phyloP scores from a whole-genome alignment of 2,888 invertebrate species.

The Mythimna loreyi region DNA sequence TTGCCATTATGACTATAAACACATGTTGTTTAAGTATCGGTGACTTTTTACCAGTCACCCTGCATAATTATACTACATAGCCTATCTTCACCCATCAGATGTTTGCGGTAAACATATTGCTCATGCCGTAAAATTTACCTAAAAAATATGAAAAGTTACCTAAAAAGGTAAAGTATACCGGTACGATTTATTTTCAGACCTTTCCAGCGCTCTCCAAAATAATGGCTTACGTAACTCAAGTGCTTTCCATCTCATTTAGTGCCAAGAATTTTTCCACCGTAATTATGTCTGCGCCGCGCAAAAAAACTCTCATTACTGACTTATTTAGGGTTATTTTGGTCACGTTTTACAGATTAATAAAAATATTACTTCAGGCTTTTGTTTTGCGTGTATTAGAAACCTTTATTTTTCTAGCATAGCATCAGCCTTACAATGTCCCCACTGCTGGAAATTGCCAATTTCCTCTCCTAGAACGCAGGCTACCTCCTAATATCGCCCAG shows the following conservation, averaged over 20 bases:
- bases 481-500: no score
- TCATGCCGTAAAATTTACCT: not conserved
- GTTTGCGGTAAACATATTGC: not conserved
- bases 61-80: no score
- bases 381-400: not conserved
- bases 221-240: slow-evolving; percentile 17
- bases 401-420: no score
- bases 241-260: slow-evolving; percentile 16
- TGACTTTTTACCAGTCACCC: no score
- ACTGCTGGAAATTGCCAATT: no score
- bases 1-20: no score
- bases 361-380: not conserved
- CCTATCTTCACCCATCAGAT: not conserved
- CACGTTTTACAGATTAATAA: not conserved
- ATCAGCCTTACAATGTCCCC: no score
- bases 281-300: slow-evolving; percentile 31
- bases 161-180: no score
- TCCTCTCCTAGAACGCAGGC: no score
- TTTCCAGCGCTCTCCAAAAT: slow-evolving; percentile 4
- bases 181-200: not conserved
- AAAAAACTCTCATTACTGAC: slow-evolving; percentile 37
- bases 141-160: not conserved
- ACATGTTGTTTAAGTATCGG: no score
- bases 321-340: slow-evolving; percentile 34
- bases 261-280: slow-evolving; percentile 36